phyloP scores from a whole-genome alignment of 2,113 vertebrate species.

The Elachura formosa region DNA sequence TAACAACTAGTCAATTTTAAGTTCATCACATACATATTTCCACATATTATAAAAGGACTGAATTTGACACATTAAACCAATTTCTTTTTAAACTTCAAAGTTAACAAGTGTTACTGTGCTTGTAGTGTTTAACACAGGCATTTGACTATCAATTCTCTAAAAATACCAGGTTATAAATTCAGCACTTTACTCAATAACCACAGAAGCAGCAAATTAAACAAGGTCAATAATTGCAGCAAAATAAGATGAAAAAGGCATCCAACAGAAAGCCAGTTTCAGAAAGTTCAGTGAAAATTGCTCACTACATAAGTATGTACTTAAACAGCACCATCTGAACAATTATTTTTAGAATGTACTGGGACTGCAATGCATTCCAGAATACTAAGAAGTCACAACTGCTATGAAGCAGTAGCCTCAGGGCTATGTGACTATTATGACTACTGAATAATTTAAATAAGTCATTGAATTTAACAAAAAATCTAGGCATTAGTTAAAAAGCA shows the following conservation, averaged over 20 bases:
- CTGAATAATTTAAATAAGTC: not conserved
- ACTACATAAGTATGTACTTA: slow-evolving; percentile 22
- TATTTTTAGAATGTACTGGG: slow-evolving; percentile 47
- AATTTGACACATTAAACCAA: not conserved
- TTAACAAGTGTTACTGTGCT: not conserved
- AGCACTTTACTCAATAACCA: not conserved
- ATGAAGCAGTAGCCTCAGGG: slow-evolving; percentile 29
- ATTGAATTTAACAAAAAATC: not conserved
- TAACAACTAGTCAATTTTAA: not conserved
- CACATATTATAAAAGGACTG: not conserved
- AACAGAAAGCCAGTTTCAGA: not conserved
- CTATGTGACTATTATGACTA: not conserved
- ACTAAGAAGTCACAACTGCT: slow-evolving; percentile 27
- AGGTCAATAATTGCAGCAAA: not conserved
- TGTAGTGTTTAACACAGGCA: not conserved
- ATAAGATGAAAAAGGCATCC: not conserved
- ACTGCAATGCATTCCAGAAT: slow-evolving; percentile 26
- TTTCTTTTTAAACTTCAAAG: not conserved
- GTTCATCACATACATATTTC: not conserved
- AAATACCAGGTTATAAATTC: not conserved
- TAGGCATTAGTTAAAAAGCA: not conserved
- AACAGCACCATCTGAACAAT: slow-evolving; percentile 43
- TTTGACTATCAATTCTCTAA: not conserved
- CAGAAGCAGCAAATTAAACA: not conserved
- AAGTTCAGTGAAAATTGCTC: slow-evolving; percentile 23